Evolutionary conservation across 2,797 vertebrate species (phyloP), one percentile per base, ranked within the genome.

Genomic region (Sylvia borin): DNA sequence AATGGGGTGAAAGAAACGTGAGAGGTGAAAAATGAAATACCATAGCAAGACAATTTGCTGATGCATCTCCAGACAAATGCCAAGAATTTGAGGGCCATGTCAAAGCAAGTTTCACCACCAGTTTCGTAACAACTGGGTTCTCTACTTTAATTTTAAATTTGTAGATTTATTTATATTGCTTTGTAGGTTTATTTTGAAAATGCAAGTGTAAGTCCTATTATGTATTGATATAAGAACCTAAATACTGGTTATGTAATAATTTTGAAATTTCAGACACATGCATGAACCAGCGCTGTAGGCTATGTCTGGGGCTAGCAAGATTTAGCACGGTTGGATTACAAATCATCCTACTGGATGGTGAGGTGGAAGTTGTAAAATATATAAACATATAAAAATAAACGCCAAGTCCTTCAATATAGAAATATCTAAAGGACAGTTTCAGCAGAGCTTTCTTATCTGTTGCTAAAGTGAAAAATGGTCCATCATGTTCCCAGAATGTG

Each of bases 321-420:
- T 61, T 27, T 50, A 34, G 7, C 5, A 34, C 10, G 11, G 7
- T 6, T 67, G 18, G 3, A 81, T 24, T 81, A 36, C 50, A 72
- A 38, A 34, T 11, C 14, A 29, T 22, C n/a, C 6, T 40, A 7
- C 3, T 43, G 25, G 13, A 51, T 47, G 19, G 4, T 22, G 45
- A 82, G 12, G 17, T n/a, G 20, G 8, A 88, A 78, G 7, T 7
- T 65, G 11, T 54, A 11, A 78, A 67, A 8, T 14, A 13, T 5
- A 16, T 40, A 54, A 40, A 40, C 40, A 40, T 40, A 14, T 40
- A 40, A 40, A 40, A 40, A 40, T 40, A 40, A 40, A 85, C 38
- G 13, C 8, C 3, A 2, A 20, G 68, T 3, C 3, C 7, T 61
- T 7, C 20, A 65, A 6, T n/a, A 34, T 0, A 61, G 34, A 85